phyloP scores from a whole-genome alignment of 2,888 invertebrate species.

The Tryphoninae sp. region DNA sequence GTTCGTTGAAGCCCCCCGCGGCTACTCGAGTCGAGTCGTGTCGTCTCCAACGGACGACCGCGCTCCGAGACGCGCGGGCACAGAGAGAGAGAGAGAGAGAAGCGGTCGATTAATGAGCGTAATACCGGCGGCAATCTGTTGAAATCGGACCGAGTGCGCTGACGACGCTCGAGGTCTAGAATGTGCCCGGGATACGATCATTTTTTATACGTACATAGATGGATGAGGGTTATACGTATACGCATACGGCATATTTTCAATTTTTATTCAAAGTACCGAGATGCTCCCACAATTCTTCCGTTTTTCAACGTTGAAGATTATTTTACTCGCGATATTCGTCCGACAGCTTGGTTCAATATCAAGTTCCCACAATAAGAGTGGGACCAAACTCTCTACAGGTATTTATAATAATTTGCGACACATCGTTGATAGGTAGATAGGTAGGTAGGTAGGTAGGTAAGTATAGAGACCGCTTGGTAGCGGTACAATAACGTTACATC shows the following conservation, averaged over 20 bases:
- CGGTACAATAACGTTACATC: slow-evolving; percentile 19
- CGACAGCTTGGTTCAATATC: too few species aligned
- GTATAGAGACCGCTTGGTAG: not conserved
- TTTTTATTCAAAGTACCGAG: too few species aligned
- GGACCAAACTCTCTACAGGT: too few species aligned
- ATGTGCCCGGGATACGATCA: slow-evolving; percentile 40
- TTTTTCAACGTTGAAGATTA: too few species aligned
- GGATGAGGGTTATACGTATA: not conserved
- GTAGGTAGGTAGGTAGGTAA: too few species aligned
- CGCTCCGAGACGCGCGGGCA: not conserved
- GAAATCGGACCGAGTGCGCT: slow-evolving; percentile 59
- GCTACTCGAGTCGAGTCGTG: slow-evolving; percentile 35
- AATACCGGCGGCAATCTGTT: slow-evolving; percentile 60
- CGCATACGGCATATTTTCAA: not conserved
- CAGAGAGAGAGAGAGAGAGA: slow-evolving; percentile 43
- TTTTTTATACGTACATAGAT: not conserved
- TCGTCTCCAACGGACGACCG: not conserved
- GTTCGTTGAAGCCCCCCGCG: slow-evolving; percentile 36
- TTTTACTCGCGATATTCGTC: too few species aligned
- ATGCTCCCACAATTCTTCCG: too few species aligned
- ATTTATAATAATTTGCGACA: slow-evolving; percentile 1
- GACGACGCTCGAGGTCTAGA: slow-evolving; percentile 35
- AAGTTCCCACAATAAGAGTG: too few species aligned
- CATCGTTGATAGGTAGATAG: slow-evolving; percentile 11
- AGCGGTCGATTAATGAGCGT: slow-evolving; percentile 64